A percentile compares a stretch with the other conserved stretches of the same genome.
These are phyloP conservation scores for Leptodactylus fuscus DNA, from an alignment of 2,113 vertebrate species.

Conservation along the genomic window DNA sequence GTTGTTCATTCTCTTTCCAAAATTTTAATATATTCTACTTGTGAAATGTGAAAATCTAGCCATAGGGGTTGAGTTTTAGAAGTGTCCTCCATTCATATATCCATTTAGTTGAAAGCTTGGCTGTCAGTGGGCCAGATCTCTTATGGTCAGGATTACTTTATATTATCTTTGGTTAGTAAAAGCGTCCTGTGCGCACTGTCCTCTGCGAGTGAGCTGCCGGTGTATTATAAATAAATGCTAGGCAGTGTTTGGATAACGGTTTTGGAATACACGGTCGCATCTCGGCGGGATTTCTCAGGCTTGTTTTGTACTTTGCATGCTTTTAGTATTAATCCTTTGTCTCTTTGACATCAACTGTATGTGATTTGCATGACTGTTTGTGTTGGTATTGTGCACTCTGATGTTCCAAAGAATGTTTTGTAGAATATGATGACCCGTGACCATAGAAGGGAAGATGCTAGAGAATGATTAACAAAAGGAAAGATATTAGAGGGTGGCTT, in stretches of 20 bases:
- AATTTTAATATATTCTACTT: neutral
- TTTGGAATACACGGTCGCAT: slow-evolving; percentile 6
- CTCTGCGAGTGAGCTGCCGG: neutral
- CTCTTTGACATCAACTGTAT: neutral
- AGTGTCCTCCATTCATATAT: neutral
- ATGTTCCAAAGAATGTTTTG: neutral
- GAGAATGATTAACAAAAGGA: neutral
- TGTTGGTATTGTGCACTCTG: neutral
- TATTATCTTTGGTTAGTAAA: neutral
- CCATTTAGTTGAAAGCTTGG: neutral
- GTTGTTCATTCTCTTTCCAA: too few relatives aligned
- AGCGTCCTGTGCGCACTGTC: neutral
- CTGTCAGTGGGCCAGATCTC: neutral
- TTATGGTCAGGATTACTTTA: neutral
- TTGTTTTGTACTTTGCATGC: slow-evolving; percentile 27
- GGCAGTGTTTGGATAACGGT: neutral
- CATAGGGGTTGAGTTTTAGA: neutral
- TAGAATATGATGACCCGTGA: neutral
- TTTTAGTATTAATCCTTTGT: slow-evolving; percentile 51
- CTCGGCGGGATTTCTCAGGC: slow-evolving; percentile 20
- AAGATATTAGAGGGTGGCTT: too few relatives aligned
- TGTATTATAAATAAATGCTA: neutral
- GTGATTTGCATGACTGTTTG: neutral
- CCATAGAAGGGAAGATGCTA: neutral
- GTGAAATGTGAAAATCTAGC: neutral